Percentiles rank a stretch among this genome's conserved stretches.
Evolutionary conservation across 2,797 vertebrate species (phyloP).

Genomic region (Gallinago stenura): DNA sequence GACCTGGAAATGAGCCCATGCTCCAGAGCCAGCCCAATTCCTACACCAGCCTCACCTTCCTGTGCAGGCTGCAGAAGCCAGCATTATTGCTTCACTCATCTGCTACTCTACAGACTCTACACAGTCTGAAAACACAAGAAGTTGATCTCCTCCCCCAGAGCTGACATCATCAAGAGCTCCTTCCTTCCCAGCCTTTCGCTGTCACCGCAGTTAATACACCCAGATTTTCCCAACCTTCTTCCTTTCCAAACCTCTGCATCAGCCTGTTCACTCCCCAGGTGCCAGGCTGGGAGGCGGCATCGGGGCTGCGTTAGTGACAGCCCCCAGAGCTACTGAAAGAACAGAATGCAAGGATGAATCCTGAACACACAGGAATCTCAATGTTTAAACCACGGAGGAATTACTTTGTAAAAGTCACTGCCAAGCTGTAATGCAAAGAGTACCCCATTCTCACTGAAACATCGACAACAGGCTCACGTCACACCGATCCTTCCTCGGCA

Average conservation of each 20-base stretch:
- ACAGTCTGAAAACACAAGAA: background rate
- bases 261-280: background rate
- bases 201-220: background rate
- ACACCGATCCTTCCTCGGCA: background rate
- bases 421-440: background rate
- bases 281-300: fast-evolving
- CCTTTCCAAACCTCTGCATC: background rate
- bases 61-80: background rate
- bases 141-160: background rate
- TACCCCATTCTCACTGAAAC: fast-evolving
- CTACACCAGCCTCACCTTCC: background rate
- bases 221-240: background rate
- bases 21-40: background rate
- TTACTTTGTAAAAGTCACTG: background rate
- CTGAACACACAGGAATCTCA: fast-evolving
- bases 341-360: fast-evolving
- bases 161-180: background rate
- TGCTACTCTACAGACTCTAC: background rate
- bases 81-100: background rate
- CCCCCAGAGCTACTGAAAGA: background rate
- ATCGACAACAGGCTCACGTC: background rate
- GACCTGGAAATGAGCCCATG: background rate
- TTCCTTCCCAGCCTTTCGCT: background rate
- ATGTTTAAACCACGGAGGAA: background rate
- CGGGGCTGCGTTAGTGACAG: background rate